These are phyloP conservation scores for Pissodes strobi DNA, from an alignment of 1,140 invertebrate species.

Conservation along the genomic window DNA sequence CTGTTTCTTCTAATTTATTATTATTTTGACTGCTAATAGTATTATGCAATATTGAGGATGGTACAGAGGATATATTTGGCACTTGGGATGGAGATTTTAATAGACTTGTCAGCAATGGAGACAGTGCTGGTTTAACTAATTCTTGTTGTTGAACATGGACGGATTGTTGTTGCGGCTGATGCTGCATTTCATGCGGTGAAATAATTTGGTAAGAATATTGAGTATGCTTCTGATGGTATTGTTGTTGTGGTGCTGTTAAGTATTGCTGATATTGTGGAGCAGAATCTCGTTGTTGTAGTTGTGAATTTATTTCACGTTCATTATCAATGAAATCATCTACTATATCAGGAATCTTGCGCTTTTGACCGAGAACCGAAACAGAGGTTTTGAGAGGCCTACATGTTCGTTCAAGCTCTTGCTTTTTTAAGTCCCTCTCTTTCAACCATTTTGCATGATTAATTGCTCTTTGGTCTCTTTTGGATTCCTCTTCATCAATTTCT, in stretches of 20 bases:
- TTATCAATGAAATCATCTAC: constrained; percentile 50
- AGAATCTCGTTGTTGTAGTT: not conserved
- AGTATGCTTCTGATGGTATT: not conserved
- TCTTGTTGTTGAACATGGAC: constrained; percentile 31
- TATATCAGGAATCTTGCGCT: constrained; percentile 52
- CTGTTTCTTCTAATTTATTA: constrained; percentile 5
- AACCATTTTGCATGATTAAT: constrained; percentile 68
- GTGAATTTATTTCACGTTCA: constrained; percentile 49
- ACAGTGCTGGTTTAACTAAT: constrained; percentile 56
- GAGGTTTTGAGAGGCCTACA: constrained; percentile 57
- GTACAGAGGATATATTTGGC: constrained; percentile 43
- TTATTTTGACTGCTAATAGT: constrained; percentile 50
- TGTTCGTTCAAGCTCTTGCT: constrained; percentile 61
- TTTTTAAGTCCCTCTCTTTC: constrained; percentile 70
- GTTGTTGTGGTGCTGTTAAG: constrained; percentile 17
- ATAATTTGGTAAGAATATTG: no score
- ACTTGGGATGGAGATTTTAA: constrained; percentile 72
- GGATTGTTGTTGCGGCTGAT: constrained; percentile 26
- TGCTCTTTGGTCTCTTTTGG: constrained; percentile 68
- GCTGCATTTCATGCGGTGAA: not conserved
- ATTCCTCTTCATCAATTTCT: constrained; percentile 72
- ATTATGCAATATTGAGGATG: constrained; percentile 58
- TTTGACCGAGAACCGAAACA: constrained; percentile 36
- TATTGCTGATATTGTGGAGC: constrained; percentile 18
- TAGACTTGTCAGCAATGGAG: constrained; percentile 80